Evolutionary conservation across 1,140 invertebrate species (phyloP), one percentile per base, ranked within the genome.

Genomic region (Goniozus legneri): DNA sequence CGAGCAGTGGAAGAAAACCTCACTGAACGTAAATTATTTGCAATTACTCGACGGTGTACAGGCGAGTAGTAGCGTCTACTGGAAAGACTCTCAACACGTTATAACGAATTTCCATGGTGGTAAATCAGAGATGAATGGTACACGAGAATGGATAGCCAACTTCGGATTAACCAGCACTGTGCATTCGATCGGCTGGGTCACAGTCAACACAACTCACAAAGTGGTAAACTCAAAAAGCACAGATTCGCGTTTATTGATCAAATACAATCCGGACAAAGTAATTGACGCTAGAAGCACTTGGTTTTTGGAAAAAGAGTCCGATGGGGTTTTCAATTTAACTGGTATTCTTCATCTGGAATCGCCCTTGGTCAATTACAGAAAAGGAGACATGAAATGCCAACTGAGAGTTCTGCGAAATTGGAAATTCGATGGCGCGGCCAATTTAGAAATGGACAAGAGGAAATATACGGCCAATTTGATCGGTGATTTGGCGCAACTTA

Each of bases 1-100:
- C 56, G 73, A 81, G 3, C 81, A 83, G n/a, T 89, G 87, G 86
- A 79, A 74, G 41, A 80, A 80, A 27, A 88, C 85, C 14, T 82
- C 80, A 14, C 70, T 89, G 0, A 79, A 80, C 53, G 67, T 79
- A 32, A 27, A 27, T 27, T 27, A 6, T 27, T 27, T 27, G 10
- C 4, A 27, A 27, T 27, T 27, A 27, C 24, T 6, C 4, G 24
- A 6, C 24, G 10, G 10, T 27, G 10, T 27, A 6, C 24, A 44
- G 10, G 52, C 68, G 1, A 74, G 71, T 38, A 70, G 75, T 3
- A 73, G 73, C 16, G 61, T 77, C 3, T 59, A 77, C 19, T 86
- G 84, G 84, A 79, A 80, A 20, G 76, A 82, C 33, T 71, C 78
- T 31, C 78, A 85, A 53, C 64, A 70, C 14, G 50, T 84, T 21